These are phyloP conservation scores for Egretta garzetta DNA, from an alignment of 2,113 vertebrate genomes.

Conservation along the genomic window DNA sequence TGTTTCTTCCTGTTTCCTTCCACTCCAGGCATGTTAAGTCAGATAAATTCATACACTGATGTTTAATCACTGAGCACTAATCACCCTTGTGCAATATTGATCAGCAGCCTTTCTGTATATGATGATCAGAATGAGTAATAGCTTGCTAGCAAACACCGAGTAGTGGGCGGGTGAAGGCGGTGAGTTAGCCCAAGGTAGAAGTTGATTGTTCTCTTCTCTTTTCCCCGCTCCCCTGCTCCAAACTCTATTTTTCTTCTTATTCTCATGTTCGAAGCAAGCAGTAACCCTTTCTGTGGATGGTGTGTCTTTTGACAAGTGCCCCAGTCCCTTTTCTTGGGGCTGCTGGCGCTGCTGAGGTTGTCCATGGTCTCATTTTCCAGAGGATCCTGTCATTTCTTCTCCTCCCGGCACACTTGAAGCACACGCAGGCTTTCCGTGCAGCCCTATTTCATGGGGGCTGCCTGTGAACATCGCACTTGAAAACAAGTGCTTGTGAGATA, in stretches of 20 bases:
- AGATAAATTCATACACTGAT: slow-evolving; percentile 16
- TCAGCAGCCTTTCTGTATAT: neutral
- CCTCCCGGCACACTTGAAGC: neutral
- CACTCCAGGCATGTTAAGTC: neutral
- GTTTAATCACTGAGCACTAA: slow-evolving; percentile 28
- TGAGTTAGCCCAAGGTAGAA: neutral
- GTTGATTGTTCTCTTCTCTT: neutral
- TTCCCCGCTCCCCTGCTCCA: neutral
- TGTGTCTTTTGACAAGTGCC: neutral
- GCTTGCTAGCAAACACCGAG: neutral
- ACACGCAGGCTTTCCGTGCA: accelerated
- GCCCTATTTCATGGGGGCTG: neutral
- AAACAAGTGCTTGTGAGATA: neutral
- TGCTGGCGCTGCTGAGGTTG: neutral
- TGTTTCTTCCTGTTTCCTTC: slow-evolving; percentile 11
- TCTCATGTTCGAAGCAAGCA: neutral
- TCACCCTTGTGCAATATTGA: slow-evolving; percentile 31
- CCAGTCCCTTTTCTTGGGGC: neutral
- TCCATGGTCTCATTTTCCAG: neutral
- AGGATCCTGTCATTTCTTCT: neutral
- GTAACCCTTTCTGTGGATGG: neutral
- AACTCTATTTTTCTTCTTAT: neutral
- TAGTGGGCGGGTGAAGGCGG: neutral
- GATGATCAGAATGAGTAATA: neutral
- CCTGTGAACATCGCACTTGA: neutral